These are phyloP conservation scores for Luffia ferchaultella DNA, from an alignment of 2,888 invertebrate genomes.

Conservation along the genomic window DNA sequence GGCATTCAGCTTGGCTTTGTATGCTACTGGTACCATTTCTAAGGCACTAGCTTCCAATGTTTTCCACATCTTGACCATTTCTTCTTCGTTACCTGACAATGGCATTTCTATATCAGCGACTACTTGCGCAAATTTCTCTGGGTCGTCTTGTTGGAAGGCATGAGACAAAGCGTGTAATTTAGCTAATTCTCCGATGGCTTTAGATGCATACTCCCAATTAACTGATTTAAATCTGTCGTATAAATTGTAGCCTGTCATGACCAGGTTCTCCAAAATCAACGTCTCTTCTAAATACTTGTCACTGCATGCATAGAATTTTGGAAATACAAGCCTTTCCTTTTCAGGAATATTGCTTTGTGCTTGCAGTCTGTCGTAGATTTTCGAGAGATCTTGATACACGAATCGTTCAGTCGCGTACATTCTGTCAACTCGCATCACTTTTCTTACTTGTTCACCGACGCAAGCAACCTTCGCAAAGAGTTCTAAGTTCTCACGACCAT, in stretches of 20 bases:
- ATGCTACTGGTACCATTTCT: neutral
- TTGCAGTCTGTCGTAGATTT: constrained; percentile 11
- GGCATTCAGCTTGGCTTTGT: constrained; percentile 1
- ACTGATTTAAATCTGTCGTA: constrained; percentile 11
- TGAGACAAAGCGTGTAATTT: constrained; percentile 14
- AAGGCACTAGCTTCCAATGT: neutral
- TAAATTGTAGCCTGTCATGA: constrained; percentile 6
- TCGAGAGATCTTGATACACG: constrained; percentile 5
- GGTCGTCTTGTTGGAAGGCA: constrained; percentile 8
- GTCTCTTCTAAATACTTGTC: constrained; percentile 6
- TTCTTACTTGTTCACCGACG: constrained; percentile 1
- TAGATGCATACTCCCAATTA: constrained; percentile 10
- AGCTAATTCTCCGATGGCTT: constrained; percentile 10
- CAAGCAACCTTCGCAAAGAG: constrained; percentile 10
- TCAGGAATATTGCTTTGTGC: constrained; percentile 9
- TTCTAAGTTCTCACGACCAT: constrained; percentile 3
- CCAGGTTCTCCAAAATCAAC: constrained; percentile 12
- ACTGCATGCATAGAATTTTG: constrained; percentile 9
- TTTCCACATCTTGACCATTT: neutral
- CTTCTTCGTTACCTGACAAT: neutral
- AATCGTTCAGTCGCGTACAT: constrained; percentile 3
- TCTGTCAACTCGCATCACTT: neutral
- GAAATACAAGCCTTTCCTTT: constrained; percentile 8
- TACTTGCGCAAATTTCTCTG: constrained; percentile 3
- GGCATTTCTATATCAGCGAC: neutral